Evolutionary conservation across 92 coral and sea anemone genomes (phyloP), one percentile per base, ranked within the genome.

Genomic region (Anthopleura xanthogrammica): DNA sequence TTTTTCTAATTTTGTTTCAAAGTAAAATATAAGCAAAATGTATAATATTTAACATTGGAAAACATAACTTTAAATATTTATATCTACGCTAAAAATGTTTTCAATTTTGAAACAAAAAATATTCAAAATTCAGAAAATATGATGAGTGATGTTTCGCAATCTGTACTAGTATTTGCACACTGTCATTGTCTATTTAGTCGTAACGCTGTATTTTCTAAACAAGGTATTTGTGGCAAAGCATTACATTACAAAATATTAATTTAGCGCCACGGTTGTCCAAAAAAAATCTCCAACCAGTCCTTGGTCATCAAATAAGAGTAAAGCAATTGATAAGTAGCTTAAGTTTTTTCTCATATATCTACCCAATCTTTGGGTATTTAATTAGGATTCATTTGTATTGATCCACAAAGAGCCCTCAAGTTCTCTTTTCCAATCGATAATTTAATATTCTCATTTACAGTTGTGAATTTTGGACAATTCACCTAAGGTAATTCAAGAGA

Each of bases 401-500:
- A 24, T 70, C 50, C 64, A 43, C 78, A 75, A 81, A 81, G 77
- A 41, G 77, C 77, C 77, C 84, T 80, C 23, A 68, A 81, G 66
- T 81, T 81, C 84, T 80, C 83, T 80, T 62, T 70, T 81, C 62
- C 41, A 23, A 19, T 70, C 74, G 79, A 83, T 83, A 75, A 83
- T 83, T 83, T 73, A 75, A 73, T 83, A 55, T 83, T 75, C 80
- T 75, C 74, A 83, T 83, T 83, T 83, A 83, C 80, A 83, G 70
- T 75, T 36, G 41, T 83, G 72, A 52, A 83, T 19, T 71, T 68
- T 17, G 75, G 71, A 70, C 78, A 75, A 42, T 75, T 42, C 43
- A 19, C 42, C 78, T 43, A 75, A 75, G 13, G 78, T 13, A 14
- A 75, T 40, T 75, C 55, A 41, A 43, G 22, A 42, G 42, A 68